These are phyloP conservation scores for Aricia agestis DNA, from an alignment of 1,140 invertebrate genomes.

Conservation along the genomic window DNA sequence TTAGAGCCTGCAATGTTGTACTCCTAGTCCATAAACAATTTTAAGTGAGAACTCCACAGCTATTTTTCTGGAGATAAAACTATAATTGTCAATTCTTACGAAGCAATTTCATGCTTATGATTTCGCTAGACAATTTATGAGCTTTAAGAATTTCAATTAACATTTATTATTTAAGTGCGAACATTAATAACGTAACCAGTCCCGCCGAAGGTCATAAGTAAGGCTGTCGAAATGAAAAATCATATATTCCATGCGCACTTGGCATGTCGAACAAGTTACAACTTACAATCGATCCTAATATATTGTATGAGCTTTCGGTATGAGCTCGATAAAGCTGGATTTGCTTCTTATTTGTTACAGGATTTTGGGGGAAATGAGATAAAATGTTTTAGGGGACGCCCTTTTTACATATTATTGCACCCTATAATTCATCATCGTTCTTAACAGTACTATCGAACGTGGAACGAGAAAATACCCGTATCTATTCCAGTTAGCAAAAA, in stretches of 20 bases:
- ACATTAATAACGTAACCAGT: slow-evolving; percentile 1
- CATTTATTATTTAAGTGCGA: background rate
- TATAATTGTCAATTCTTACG: background rate
- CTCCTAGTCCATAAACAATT: too few species aligned
- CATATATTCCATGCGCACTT: slow-evolving; percentile 25
- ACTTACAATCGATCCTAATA: slow-evolving; percentile 23
- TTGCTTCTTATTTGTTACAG: slow-evolving; percentile 3
- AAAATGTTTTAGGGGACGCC: background rate
- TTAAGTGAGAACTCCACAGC: too few species aligned
- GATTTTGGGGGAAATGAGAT: background rate
- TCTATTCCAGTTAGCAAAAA: too few species aligned
- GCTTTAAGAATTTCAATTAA: slow-evolving; percentile 1
- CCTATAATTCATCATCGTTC: background rate
- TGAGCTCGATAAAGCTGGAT: slow-evolving; percentile 12
- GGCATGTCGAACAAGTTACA: slow-evolving; percentile 31
- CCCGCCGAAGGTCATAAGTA: background rate
- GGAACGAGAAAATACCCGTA: too few species aligned
- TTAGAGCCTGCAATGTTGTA: background rate
- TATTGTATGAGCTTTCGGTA: slow-evolving; percentile 19
- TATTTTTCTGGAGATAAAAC: background rate
- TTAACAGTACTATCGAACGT: background rate
- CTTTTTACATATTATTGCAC: background rate
- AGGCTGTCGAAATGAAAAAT: slow-evolving; percentile 8
- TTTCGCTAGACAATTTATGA: background rate
- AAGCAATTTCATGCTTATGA: background rate